Base-by-base conservation (phyloP, 2,888 invertebrate genomes). In the Orgyia antiqua region DNA sequence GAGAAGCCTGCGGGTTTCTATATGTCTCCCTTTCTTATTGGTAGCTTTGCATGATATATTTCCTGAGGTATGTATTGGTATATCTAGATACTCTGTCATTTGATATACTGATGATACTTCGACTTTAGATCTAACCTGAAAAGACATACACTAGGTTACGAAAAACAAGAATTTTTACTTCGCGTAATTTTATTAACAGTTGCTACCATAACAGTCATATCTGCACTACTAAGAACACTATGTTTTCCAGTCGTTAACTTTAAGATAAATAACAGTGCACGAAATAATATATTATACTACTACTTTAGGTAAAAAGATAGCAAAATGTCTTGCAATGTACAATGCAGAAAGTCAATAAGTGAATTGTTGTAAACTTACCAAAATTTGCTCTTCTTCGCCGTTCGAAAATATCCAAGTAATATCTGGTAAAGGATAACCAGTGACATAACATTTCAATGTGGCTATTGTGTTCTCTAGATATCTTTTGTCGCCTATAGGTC, bases 391-490 rank as follows among this genome's bases (percentile, higher is more conserved):
- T 4, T 37, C 42, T 3, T 30, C 39, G 28, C 56, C 52, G 31
- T 56, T 47, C 3, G 53, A 49, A 39, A 78, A 77, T 17, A 40
- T 36, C 83, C 82, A 83, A 2, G 31, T 38, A 6, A 84, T 50
- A 1, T 27, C 24, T 1, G 82, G 80, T 28, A 67, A 34, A 1
- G 77, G 75, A 42, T 67, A 78, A 3, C 76, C 83, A 10, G 42
- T 53, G 7, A 62, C 77, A n/a, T 53, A 45, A 40, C 83, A 83
- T 17, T 33, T 29, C 8, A 83, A 41, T 9, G 51, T 58, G 5
- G 47, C 53, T 9, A 1, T 31, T 24, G 47, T 52, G 19, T 60
- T 56, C 12, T 51, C 31, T 31, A 62, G 29, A 31, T 51, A 65
- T 33, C 46, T 65, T 42, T 51, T 68, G 18, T 54, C 54, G 1